Conservation (phyloP, 2,888 invertebrate species). For the Lacanobia oleracea region DNA sequence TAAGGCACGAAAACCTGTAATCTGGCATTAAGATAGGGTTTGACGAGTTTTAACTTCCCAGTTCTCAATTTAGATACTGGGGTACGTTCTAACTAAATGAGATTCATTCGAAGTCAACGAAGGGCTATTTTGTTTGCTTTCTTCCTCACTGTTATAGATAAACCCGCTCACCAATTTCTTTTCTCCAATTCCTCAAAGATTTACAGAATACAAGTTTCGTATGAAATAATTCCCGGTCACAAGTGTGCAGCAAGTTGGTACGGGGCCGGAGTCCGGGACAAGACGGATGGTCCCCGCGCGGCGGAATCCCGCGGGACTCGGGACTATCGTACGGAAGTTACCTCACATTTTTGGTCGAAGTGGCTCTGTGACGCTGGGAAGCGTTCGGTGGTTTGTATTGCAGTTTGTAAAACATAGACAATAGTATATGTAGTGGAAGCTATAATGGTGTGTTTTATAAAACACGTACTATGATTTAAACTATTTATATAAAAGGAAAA, state of each 20-base stretch:
- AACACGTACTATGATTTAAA: too few species aligned
- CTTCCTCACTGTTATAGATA: not conserved
- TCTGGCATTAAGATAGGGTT: too few species aligned
- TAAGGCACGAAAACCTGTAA: too few species aligned
- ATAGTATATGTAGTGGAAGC: too few species aligned
- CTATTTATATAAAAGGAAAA: too few species aligned
- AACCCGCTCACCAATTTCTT: not conserved
- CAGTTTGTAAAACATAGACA: not conserved
- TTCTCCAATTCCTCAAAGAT: not conserved
- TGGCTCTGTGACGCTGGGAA: conserved; percentile 1
- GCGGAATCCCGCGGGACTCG: conserved; percentile 58
- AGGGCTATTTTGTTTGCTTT: not conserved
- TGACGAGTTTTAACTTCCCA: too few species aligned
- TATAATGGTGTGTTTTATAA: too few species aligned
- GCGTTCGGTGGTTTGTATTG: not conserved
- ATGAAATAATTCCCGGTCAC: conserved; percentile 51
- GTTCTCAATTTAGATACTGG: not conserved
- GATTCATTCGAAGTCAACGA: not conserved
- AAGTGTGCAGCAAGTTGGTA: conserved; percentile 53
- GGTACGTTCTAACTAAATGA: not conserved
- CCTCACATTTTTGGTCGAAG: conserved; percentile 39
- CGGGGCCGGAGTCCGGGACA: conserved; percentile 58
- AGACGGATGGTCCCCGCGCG: conserved; percentile 69
- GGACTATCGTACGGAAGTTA: conserved; percentile 54
- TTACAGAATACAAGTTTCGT: conserved; percentile 26